Evolutionary conservation across 2,797 vertebrate species (phyloP).

Genomic region (Propithecus deckenii): DNA sequence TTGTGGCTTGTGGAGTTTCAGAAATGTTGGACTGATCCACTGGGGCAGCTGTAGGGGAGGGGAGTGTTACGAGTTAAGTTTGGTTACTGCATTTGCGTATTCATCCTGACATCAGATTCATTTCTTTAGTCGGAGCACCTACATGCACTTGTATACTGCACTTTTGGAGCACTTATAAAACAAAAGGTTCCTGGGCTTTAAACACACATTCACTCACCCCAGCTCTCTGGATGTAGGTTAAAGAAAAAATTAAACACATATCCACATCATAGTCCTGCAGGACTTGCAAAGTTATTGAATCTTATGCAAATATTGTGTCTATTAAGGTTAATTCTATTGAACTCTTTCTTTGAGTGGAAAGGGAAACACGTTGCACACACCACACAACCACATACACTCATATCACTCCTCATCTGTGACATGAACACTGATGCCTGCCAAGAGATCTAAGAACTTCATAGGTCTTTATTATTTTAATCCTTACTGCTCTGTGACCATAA

Average conservation of each 20-base stretch:
- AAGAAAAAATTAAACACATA: neutral
- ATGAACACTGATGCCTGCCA: neutral
- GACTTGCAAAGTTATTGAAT: neutral
- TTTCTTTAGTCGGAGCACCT: neutral
- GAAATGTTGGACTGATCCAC: neutral
- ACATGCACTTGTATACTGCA: neutral
- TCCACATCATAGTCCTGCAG: neutral
- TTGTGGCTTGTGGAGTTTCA: neutral
- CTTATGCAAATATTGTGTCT: neutral
- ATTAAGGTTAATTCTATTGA: constrained; percentile 2
- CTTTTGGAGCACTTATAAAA: neutral
- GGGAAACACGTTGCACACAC: neutral
- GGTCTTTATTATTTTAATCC: neutral
- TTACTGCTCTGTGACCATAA: constrained; percentile 55
- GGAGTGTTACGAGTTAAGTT: neutral
- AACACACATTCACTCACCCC: neutral
- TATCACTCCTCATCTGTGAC: neutral
- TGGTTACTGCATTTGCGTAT: neutral
- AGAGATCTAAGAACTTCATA: neutral
- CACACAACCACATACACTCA: neutral
- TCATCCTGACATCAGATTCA: neutral
- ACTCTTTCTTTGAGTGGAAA: neutral
- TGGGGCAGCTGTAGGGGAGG: neutral
- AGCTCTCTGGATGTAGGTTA: neutral
- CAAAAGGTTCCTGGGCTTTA: neutral